Evolutionary conservation across 2,797 vertebrate species (phyloP).

Genomic region (Sebastes steindachneri): DNA sequence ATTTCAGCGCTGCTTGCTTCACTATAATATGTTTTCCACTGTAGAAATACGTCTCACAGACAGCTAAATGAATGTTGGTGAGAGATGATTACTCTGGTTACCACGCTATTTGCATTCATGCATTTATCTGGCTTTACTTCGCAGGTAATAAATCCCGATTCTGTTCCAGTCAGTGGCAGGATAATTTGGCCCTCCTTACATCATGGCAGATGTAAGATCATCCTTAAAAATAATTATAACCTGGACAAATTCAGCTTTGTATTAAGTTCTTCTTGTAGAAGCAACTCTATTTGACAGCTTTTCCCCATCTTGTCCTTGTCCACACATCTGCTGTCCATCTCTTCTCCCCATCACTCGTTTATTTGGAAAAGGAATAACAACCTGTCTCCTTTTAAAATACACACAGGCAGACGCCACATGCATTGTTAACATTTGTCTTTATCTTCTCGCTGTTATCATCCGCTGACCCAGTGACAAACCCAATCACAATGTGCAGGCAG

Average conservation of each 20-base stretch:
- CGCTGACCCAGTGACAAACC: conserved; percentile 57
- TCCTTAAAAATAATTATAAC: conserved; percentile 13
- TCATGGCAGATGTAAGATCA: background rate
- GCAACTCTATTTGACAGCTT: conserved; percentile 22
- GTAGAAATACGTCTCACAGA: background rate
- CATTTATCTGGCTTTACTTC: conserved; percentile 9
- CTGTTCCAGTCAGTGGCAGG: conserved; percentile 15
- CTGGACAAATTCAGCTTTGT: background rate
- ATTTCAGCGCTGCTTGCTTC: background rate
- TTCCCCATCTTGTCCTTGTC: conserved; percentile 18
- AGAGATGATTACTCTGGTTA: conserved; percentile 21
- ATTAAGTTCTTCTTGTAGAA: conserved; percentile 1
- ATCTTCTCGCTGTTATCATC: conserved; percentile 42
- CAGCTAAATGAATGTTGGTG: conserved; percentile 18
- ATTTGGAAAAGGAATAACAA: conserved; percentile 68
- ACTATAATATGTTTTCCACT: conserved; percentile 18
- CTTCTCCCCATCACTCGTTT: conserved; percentile 36
- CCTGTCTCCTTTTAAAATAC: conserved; percentile 58
- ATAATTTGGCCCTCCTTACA: conserved; percentile 1
- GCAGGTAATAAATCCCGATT: conserved; percentile 24
- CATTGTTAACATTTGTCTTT: conserved; percentile 27
- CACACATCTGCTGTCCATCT: conserved; percentile 66
- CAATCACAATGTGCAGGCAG: conserved; percentile 46
- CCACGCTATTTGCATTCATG: conserved; percentile 26
- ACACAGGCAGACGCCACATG: conserved; percentile 42